These are phyloP conservation scores for Peucedramus taeniatus DNA, from an alignment of 2,113 vertebrate species.

Conservation along the genomic window DNA sequence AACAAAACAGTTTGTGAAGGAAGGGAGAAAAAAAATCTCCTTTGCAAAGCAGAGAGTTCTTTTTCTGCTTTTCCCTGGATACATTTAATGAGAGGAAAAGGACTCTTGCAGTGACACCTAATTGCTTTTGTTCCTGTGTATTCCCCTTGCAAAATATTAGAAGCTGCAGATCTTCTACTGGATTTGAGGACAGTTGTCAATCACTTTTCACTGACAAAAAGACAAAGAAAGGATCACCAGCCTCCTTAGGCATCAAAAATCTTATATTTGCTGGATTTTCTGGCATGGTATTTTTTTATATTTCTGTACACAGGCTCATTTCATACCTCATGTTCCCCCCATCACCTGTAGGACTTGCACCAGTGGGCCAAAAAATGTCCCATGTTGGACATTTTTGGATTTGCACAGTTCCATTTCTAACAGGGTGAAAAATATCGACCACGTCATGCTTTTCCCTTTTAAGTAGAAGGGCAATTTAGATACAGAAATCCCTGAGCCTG, in stretches of 20 bases:
- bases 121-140: conserved; percentile 29
- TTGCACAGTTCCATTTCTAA: neutral
- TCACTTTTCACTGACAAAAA: neutral
- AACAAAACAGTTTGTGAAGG: neutral
- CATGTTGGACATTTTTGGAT: neutral
- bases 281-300: neutral
- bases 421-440: neutral
- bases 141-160: neutral
- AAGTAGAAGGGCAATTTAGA: neutral
- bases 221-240: neutral
- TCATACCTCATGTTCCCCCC: neutral
- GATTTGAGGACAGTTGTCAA: neutral
- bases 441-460: neutral
- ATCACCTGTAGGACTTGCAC: neutral
- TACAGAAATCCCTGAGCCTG: neutral
- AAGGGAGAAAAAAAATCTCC: neutral
- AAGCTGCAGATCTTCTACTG: neutral
- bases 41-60: neutral
- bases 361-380: neutral
- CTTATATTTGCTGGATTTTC: neutral
- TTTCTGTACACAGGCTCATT: neutral
- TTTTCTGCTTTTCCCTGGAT: neutral
- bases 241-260: neutral
- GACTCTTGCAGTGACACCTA: neutral
- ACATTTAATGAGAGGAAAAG: conserved; percentile 4